These are phyloP conservation scores for Eleginops maclovinus DNA, from an alignment of 2,113 vertebrate species.

Conservation along the genomic window DNA sequence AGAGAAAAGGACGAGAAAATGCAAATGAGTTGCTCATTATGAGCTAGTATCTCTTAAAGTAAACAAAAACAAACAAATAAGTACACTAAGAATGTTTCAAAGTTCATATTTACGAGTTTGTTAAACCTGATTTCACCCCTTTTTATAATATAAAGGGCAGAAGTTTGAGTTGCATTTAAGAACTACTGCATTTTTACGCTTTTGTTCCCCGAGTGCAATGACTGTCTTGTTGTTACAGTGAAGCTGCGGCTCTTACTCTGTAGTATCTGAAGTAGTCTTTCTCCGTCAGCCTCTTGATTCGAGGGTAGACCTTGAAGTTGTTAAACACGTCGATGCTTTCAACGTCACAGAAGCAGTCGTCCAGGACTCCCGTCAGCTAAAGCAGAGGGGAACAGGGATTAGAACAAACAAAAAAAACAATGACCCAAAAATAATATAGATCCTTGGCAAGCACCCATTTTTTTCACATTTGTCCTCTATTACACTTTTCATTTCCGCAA, in stretches of 20 bases:
- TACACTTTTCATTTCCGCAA: not conserved
- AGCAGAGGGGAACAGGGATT: not conserved
- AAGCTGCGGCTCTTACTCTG: conserved; percentile 82
- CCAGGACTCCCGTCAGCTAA: conserved; percentile 93
- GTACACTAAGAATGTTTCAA: not conserved
- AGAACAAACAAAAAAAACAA: not conserved
- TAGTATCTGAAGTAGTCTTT: conserved; percentile 98
- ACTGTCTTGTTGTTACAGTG: not conserved
- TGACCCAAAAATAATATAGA: not conserved
- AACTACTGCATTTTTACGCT: too few species aligned
- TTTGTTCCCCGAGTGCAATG: not conserved
- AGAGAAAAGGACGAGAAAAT: not conserved
- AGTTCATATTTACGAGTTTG: not conserved
- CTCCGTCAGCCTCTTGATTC: conserved; percentile 90
- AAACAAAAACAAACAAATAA: not conserved
- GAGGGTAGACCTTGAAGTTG: conserved; percentile 95
- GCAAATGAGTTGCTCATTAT: not conserved
- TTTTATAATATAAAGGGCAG: not conserved
- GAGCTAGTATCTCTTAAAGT: not conserved
- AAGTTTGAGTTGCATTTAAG: not conserved
- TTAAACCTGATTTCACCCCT: not conserved
- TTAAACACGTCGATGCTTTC: conserved; percentile 98
- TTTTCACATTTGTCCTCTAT: not conserved
- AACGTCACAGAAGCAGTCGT: conserved; percentile 97
- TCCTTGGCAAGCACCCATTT: not conserved